phyloP scores from a whole-genome alignment of 2,113 vertebrate species.

The Coracopsis vasa region DNA sequence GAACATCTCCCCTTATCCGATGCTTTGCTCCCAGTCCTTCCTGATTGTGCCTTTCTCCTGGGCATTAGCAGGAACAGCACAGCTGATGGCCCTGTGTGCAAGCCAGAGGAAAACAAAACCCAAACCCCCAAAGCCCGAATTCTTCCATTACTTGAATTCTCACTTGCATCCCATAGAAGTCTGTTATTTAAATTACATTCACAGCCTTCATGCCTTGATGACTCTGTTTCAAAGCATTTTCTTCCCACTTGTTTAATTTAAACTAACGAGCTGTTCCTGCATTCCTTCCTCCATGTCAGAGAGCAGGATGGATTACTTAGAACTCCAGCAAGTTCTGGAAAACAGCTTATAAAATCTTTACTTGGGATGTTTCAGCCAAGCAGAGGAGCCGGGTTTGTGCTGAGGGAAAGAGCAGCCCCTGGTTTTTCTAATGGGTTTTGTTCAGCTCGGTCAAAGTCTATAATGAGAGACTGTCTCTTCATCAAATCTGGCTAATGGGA shows the following conservation, averaged over 20 bases:
- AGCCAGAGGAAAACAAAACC: not conserved
- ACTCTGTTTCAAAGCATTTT: not conserved
- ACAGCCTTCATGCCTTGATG: not conserved
- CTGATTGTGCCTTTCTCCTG: not conserved
- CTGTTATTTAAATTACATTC: not conserved
- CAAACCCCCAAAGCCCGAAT: not conserved
- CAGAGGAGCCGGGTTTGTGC: slow-evolving; percentile 47
- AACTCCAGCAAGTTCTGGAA: slow-evolving; percentile 31
- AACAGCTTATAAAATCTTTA: slow-evolving; percentile 45
- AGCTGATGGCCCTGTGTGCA: not conserved
- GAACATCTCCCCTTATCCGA: fast-evolving
- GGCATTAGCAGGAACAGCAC: not conserved
- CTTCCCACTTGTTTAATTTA: not conserved
- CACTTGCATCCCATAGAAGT: not conserved
- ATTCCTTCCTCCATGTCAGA: slow-evolving; percentile 32
- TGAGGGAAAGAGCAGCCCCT: slow-evolving; percentile 22
- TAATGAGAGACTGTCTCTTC: slow-evolving; percentile 68
- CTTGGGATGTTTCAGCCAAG: slow-evolving; percentile 52
- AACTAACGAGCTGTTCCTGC: slow-evolving; percentile 46
- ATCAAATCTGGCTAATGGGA: slow-evolving; percentile 64
- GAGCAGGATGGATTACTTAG: slow-evolving; percentile 36
- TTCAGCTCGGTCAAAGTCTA: slow-evolving; percentile 58
- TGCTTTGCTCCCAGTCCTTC: not conserved
- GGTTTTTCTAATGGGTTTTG: slow-evolving; percentile 10
- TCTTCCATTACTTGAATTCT: not conserved